These are phyloP conservation scores for Mechanitis messenoides DNA, from an alignment of 2,888 invertebrate species.

Conservation along the genomic window DNA sequence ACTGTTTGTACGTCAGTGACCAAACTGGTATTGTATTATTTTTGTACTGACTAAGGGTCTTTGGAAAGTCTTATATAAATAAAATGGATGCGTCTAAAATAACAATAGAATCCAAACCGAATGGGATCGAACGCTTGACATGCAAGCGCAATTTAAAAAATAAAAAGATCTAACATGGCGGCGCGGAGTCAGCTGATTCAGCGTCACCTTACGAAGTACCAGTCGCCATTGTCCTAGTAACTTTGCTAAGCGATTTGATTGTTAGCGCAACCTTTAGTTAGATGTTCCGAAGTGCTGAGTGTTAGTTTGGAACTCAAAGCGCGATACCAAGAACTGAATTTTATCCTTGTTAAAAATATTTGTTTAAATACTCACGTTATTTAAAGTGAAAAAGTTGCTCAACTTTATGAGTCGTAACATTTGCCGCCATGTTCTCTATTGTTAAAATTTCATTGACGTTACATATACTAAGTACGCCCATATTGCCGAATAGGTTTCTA, in stretches of 20 bases:
- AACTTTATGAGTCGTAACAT: slow-evolving; percentile 1
- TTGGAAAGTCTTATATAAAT: slow-evolving; percentile 18
- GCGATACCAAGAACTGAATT: neutral
- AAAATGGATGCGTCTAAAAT: slow-evolving; percentile 25
- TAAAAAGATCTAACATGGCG: slow-evolving; percentile 59
- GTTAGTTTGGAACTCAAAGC: slow-evolving; percentile 1
- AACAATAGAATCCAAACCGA: slow-evolving; percentile 32
- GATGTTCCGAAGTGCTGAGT: slow-evolving; percentile 10
- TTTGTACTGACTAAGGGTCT: neutral
- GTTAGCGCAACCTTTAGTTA: slow-evolving; percentile 20
- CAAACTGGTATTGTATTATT: slow-evolving; percentile 2
- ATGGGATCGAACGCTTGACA: slow-evolving; percentile 35
- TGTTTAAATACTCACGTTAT: neutral
- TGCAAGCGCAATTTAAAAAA: slow-evolving; percentile 50
- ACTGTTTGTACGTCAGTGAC: neutral
- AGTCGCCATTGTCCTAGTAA: slow-evolving; percentile 31
- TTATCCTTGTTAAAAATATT: neutral
- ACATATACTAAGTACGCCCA: slow-evolving; percentile 20
- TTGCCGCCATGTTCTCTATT: slow-evolving; percentile 17
- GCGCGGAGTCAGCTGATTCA: slow-evolving; percentile 62
- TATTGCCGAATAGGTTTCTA: slow-evolving; percentile 21
- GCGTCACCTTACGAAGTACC: slow-evolving; percentile 52
- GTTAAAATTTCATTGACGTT: slow-evolving; percentile 22
- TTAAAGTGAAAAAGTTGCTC: neutral
- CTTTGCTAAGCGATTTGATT: slow-evolving; percentile 25